Evolutionary conservation across 2,888 invertebrate species (phyloP).

Genomic region (Malthinus flaveolus): DNA sequence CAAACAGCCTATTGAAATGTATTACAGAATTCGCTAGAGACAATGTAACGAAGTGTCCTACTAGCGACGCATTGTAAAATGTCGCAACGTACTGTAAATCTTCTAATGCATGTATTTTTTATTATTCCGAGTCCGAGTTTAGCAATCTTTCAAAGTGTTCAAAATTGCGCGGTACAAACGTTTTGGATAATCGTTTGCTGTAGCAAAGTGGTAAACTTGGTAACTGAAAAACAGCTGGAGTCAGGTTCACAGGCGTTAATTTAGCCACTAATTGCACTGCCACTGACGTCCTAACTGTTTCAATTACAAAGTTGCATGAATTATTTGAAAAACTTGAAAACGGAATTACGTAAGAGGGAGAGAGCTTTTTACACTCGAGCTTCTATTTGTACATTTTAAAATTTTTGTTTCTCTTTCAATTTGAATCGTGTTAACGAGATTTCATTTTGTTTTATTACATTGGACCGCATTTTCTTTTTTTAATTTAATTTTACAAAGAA

Average conservation of each 20-base stretch:
- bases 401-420: too few species aligned
- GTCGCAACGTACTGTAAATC: not conserved
- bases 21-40: slow-evolving; percentile 3
- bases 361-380: slow-evolving; percentile 5
- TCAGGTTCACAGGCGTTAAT: slow-evolving; percentile 45
- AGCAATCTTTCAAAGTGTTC: slow-evolving; percentile 12
- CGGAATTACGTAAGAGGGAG: slow-evolving; percentile 12
- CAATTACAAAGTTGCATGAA: slow-evolving; percentile 46
- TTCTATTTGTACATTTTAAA: not conserved
- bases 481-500: too few species aligned
- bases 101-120: not conserved
- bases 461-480: too few species aligned
- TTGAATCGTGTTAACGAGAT: too few species aligned
- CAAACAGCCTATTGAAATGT: slow-evolving; percentile 1
- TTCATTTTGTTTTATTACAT: too few species aligned
- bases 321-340: slow-evolving; percentile 45
- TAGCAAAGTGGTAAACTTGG: slow-evolving; percentile 28
- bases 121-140: slow-evolving; percentile 7
- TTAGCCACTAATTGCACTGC: slow-evolving; percentile 46
- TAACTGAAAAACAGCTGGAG: slow-evolving; percentile 31
- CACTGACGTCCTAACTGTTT: slow-evolving; percentile 44
- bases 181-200: slow-evolving; percentile 23
- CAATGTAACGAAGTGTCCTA: slow-evolving; percentile 2
- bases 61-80: not conserved
- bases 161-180: slow-evolving; percentile 13